Base-by-base conservation (phyloP, 2,888 invertebrate species). In the Thumatha senex region DNA sequence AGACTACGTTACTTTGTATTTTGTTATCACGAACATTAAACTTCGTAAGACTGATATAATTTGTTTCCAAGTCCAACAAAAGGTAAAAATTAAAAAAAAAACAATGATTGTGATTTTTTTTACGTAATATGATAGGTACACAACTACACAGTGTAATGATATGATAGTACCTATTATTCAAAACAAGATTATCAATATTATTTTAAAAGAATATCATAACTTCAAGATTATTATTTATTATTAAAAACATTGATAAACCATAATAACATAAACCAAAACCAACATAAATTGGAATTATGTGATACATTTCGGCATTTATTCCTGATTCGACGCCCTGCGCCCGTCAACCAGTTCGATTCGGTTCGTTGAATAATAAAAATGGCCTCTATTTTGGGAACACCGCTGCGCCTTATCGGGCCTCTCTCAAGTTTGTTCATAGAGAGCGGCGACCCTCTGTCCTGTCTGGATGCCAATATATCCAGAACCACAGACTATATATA, bases 311-410 rank as follows among this genome's bases (percentile, higher is more conserved):
- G 71, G 71, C 77, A 67, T 69, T 72, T 72, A 74, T 77, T 75
- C 77, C 64, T 72, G 72, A 76, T 74, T 76, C 78, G 79, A 77
- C 80, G 80, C 76, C 73, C 71, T 74, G 69, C 68, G 65, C 70
- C 76, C 76, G 78, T 80, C 79, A 83, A 87, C 88, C 84, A 83
- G 86, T 85, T 81, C 74, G 77, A 79, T 82, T 81, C 76, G 75
- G 76, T 84, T 83, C 81, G 77, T 76, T 78, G 82, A 84, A 86
- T 77, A 82, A 83, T 82, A 82, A 81, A 78, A 80, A 76, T 79
- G 74, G 81, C 78, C 82, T 85, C 84, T 85, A 86, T 88, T 87
- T 87, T 79, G 80, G 84, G 86, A 85, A 78, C 82, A 70, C 71
- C 73, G 82, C 77, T 78, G 80, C 71, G 82, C 76, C 79, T 84